Percentiles rank a stretch among this genome's conserved stretches.
phyloP scores from a whole-genome alignment of 35 echinoderm and acorn worm species.

The Diadema setosum region DNA sequence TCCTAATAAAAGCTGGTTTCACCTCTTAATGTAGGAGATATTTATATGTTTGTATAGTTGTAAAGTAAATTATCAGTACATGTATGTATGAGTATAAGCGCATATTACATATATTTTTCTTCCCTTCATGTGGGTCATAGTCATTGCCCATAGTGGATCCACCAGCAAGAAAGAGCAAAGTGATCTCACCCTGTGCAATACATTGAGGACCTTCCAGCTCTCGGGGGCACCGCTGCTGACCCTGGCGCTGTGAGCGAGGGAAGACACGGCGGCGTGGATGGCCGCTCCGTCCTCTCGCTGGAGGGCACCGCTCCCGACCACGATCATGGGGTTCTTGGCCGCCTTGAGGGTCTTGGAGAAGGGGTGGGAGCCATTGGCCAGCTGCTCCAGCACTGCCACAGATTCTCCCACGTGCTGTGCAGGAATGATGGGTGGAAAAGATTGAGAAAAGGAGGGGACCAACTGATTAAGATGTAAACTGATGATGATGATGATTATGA shows the following conservation, averaged over 20 bases:
- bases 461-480: too few species aligned
- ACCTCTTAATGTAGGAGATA: too few species aligned
- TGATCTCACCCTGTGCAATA: conserved; percentile 85
- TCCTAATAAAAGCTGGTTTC: too few species aligned
- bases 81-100: too few species aligned
- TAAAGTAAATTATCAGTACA: too few species aligned
- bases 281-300: conserved; percentile 83
- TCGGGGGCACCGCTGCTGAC: conserved; percentile 33
- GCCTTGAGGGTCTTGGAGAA: conserved; percentile 60
- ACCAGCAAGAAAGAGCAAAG: not conserved
- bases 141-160: too few species aligned
- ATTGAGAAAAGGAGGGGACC: too few species aligned
- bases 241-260: conserved; percentile 69
- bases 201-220: conserved; percentile 92
- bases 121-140: too few species aligned
- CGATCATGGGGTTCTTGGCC: conserved; percentile 88
- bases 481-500: too few species aligned
- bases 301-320: conserved; percentile 87
- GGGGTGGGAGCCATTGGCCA: conserved; percentile 79
- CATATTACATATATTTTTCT: too few species aligned
- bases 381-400: conserved; percentile 33
- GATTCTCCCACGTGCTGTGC: conserved; percentile 93
- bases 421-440: too few species aligned
- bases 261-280: conserved; percentile 62
- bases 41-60: too few species aligned